Conservation (phyloP, 2,113 vertebrate genomes). For the Microtus oregoni region DNA sequence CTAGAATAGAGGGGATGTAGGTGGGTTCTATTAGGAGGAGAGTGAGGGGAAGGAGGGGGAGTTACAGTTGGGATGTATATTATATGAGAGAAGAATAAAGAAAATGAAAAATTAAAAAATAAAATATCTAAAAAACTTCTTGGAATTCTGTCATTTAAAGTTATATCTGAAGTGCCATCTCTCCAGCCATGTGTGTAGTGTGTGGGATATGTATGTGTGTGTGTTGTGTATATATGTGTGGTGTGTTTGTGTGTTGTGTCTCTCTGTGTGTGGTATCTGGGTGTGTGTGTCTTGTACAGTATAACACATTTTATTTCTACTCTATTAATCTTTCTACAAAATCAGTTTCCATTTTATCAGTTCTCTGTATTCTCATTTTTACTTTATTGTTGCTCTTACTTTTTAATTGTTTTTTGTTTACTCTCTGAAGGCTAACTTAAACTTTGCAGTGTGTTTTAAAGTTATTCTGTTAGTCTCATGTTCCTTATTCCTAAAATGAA, state of each 20-base stretch:
- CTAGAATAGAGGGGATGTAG: not conserved
- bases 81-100: not conserved
- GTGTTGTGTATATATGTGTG: not conserved
- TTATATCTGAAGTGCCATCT: not conserved
- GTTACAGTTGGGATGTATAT: not conserved
- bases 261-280: not conserved
- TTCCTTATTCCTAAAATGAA: slow-evolving; percentile 40
- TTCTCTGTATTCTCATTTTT: not conserved
- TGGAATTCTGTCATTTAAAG: not conserved
- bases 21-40: too few relatives aligned
- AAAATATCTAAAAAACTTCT: not conserved
- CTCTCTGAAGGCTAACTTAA: not conserved
- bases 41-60: not conserved
- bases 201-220: not conserved
- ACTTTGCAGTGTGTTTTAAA: not conserved
- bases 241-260: not conserved
- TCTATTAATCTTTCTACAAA: not conserved
- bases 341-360: not conserved
- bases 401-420: not conserved
- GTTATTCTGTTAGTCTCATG: not conserved
- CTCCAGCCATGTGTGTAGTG: not conserved
- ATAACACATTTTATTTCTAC: not conserved
- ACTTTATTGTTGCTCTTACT: too few relatives aligned
- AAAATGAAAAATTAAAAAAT: not conserved
- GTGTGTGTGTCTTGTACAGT: too few relatives aligned